Base-by-base conservation (phyloP, 2,797 vertebrate genomes). In the Sebastes hubbsi region DNA sequence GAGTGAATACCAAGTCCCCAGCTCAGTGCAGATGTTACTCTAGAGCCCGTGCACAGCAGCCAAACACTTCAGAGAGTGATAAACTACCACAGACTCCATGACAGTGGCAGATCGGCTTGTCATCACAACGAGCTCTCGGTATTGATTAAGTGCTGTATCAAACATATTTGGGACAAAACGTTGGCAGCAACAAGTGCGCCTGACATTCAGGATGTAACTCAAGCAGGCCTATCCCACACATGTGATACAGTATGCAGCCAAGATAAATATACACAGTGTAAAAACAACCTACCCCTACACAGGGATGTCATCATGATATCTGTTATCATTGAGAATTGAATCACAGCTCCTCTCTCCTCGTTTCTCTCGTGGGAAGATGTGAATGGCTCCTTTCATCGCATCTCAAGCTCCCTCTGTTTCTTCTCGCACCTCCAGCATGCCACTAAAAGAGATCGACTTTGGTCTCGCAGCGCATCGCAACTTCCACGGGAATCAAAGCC, bases 201-300 rank as follows among this genome's bases (percentile, higher is more conserved):
- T 72, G 77, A 79, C 61, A 16, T 52, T 65, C 22, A 42, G 49
- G 62, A 36, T 38, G 56, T n/a, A 75, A 62, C 58, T 36, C 36
- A n/a, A 11, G 10, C 5, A 56, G 63, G 61, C 24, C 36, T 8
- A 7, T 32, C 27, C 54, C 55, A 72, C 49, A 77, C 58, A 42
- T 20, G 59, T 34, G 62, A 65, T 42, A 9, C 22, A 65, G 24
- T 29, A n/a, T 4, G n/a, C 36, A 75, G 63, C 30, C 30, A 55
- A 59, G 55, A 80, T 66, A 78, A 72, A 85, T 58, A 67, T n/a
- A 85, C 16, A 66, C 18, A 36, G 46, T 8, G 70, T 29, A 70
- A 49, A 85, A 77, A 67, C 70, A 64, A 93, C 93, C 80, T 93
- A 95, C 91, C 94, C 91, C 82, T 76, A 77, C 88, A 78, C 79